phyloP scores from a whole-genome alignment of 2,888 invertebrate genomes.

The Plebejus anna region DNA sequence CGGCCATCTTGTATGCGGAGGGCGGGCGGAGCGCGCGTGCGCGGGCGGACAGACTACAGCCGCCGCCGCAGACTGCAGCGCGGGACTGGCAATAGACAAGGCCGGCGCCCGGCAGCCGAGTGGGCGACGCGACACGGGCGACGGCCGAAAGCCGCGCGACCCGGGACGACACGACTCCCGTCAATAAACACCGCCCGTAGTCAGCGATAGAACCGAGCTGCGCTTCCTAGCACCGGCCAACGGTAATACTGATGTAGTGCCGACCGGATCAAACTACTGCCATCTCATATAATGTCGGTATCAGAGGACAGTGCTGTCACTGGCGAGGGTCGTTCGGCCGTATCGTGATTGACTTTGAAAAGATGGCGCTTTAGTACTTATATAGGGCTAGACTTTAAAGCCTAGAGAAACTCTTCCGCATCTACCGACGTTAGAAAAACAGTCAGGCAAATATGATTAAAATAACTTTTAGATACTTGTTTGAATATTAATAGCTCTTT shows the following conservation, averaged over 20 bases:
- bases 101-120: neutral
- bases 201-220: neutral
- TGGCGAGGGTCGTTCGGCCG: neutral
- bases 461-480: no score
- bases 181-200: neutral
- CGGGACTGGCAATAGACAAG: neutral
- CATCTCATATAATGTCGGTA: neutral
- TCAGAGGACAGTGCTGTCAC: neutral
- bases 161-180: neutral
- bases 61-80: conserved; percentile 31
- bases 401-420: neutral
- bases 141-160: neutral
- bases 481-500: no score
- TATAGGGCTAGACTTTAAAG: neutral
- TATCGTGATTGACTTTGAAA: neutral
- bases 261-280: neutral
- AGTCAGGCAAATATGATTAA: no score
- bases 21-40: conserved; percentile 59
- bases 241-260: neutral
- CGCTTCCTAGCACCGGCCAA: neutral
- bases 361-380: neutral
- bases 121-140: neutral
- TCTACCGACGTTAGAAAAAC: neutral
- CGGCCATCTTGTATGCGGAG: conserved; percentile 68
- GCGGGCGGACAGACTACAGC: conserved; percentile 44